Evolutionary conservation across 23 tunicate species (phyloP), one percentile per base, ranked within the genome.

Genomic region (Ascidia mentula): DNA sequence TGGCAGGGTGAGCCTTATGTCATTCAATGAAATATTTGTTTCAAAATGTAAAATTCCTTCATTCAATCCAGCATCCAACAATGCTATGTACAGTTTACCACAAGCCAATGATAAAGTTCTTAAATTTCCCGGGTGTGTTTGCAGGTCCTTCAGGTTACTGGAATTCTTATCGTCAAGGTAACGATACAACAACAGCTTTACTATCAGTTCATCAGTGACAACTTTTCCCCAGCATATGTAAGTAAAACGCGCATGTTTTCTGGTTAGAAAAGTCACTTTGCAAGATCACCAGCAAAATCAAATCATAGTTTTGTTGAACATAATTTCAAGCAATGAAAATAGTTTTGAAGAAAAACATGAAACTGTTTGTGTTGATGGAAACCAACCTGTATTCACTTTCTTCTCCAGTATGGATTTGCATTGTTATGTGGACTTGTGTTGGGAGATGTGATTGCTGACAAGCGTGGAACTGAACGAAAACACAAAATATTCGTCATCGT

Each of bases 171-270:
- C 34, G 42, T 79, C 2, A 79, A 79, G 37, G 20, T 46, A 26
- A 24, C 65, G 8, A 61, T 79, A 34, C 82, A 79, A 34, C 35
- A 37, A 2, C 65, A 53, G 24, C 65, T 53, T 26, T 53, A 53
- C 24, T 59, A 38, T 36, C 73, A 79, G 60, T 8, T 38, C 20
- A 26, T 60, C n/a, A 46, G 20, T 38, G 45, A 34, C 2, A 37
- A n/a, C 42, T 22, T 79, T 30, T 59, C 82, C 17, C 82, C 82
- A 35, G 82, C 72, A 34, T 79, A 79, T 37, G 82, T 79, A 59
- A 79, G 82, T 61, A 20, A 20, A 20, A 6, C 24, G 24, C 22
- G 24, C 7, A 9, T 53, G 2, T 53, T 53, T 5, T 5, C 1
- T 9, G 7, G 1, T 53, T 5, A 3, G 12, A 20, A 53, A n/a